These are phyloP conservation scores for Biston stratarius DNA, from an alignment of 2,888 invertebrate species.

Conservation along the genomic window DNA sequence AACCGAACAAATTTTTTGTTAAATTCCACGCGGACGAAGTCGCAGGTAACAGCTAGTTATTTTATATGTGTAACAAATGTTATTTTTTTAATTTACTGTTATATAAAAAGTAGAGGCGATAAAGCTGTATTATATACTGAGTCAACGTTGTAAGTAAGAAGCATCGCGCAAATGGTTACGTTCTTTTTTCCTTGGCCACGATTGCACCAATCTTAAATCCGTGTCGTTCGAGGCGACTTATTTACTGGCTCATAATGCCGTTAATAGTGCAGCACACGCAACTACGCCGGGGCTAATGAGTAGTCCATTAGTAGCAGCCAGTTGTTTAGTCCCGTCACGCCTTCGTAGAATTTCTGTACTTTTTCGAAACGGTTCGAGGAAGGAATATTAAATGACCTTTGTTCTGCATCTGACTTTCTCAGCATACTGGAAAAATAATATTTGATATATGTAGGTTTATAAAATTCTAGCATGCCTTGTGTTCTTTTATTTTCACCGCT, in stretches of 20 bases:
- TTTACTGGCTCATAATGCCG: slow-evolving; percentile 43
- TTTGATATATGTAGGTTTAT: too few species aligned
- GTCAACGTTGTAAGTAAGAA: background rate
- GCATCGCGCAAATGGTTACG: slow-evolving; percentile 26
- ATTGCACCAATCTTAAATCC: slow-evolving; percentile 39
- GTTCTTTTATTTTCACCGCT: too few species aligned
- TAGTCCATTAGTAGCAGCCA: slow-evolving; percentile 43
- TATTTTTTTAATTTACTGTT: slow-evolving; percentile 9
- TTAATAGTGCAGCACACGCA: slow-evolving; percentile 46
- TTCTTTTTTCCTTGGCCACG: slow-evolving; percentile 33
- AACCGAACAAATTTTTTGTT: too few species aligned
- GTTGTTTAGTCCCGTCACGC: slow-evolving; percentile 43
- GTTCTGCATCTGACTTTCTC: slow-evolving; percentile 4
- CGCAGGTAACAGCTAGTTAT: too few species aligned
- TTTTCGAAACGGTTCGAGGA: slow-evolving; percentile 18
- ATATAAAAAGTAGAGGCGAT: slow-evolving; percentile 14
- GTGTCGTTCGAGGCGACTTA: slow-evolving; percentile 38
- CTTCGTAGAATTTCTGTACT: slow-evolving; percentile 36
- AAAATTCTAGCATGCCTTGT: too few species aligned
- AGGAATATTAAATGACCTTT: slow-evolving; percentile 13
- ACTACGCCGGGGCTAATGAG: slow-evolving; percentile 43
- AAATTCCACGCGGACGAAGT: too few species aligned
- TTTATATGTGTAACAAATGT: too few species aligned
- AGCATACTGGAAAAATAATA: background rate
- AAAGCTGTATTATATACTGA: slow-evolving; percentile 15